Evolutionary conservation across 2,888 invertebrate genomes (phyloP), one percentile per base, ranked within the genome.

Genomic region (Agrotis puta): DNA sequence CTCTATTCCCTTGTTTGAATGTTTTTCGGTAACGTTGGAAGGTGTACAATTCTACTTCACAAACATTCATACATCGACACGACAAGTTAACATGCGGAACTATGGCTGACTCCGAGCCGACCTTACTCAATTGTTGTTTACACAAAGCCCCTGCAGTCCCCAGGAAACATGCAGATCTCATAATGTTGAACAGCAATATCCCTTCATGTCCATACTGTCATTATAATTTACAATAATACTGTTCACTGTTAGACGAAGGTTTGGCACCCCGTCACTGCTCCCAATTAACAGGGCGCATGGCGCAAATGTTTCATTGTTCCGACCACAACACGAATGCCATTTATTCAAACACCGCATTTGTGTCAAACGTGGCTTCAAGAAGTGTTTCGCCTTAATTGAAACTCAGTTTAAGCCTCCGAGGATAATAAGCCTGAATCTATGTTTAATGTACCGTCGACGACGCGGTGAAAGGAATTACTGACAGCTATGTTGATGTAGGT

Each of bases 321-420:
- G 43, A 51, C 50, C 58, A 59, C 57, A 66, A 58, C 48, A 48
- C 18, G 56, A 61, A 53, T 47, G 51, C 6, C 47, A 57, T 78
- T 54, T 75, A 71, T 61, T 57, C 20, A 77, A 77, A 78, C 50
- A 63, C 27, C 51, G 39, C 50, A 62, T 57, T 58, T 51, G 22
- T 51, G 47, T 57, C 45, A 47, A 59, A 50, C n/a, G 39, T 63
- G 45, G 59, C 16, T 50, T 48, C 62, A 62, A 79, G 61, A 79
- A 79, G 18, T 66, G 50, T 66, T 79, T 66, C 22, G 18, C 47
- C 63, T 51, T 74, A 77, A 74, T 74, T 79, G 79, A 79, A 77
- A 77, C 53, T 66, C 43, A 66, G 50, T 61, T 77, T 58, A 57
- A 70, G 71, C 63, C 61, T 18, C 20, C 27, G 54, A 61, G 43